Conservation (phyloP, 1,140 invertebrate species). For the Drosophila nannoptera region DNA sequence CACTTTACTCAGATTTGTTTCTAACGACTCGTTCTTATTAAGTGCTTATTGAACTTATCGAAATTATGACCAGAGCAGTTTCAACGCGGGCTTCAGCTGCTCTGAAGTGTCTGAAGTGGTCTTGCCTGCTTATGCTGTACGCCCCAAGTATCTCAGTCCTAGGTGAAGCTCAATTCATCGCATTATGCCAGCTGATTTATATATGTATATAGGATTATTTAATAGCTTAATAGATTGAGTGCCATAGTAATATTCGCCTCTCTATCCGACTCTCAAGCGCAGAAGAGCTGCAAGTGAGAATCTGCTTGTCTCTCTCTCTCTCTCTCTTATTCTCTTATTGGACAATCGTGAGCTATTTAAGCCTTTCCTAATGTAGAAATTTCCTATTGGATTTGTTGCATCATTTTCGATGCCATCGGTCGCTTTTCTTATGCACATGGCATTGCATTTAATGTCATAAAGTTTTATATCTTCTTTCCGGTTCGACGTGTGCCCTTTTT, state of each 20-base stretch:
- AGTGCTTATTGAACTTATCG: neutral
- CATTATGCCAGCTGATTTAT: too few relatives aligned
- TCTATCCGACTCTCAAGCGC: too few relatives aligned
- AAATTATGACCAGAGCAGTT: too few relatives aligned
- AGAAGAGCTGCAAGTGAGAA: too few relatives aligned
- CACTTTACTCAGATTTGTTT: neutral
- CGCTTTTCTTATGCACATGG: neutral
- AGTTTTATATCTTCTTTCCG: neutral
- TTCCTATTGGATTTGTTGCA: neutral
- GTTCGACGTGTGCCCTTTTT: neutral
- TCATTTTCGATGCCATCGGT: neutral
- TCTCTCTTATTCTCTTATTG: neutral
- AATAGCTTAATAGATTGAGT: too few relatives aligned
- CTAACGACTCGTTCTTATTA: neutral
- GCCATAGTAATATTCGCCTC: too few relatives aligned
- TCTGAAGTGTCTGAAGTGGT: too few relatives aligned
- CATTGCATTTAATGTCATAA: conserved; percentile 11
- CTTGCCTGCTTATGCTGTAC: too few relatives aligned
- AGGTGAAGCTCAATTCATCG: too few relatives aligned
- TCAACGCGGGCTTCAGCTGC: too few relatives aligned
- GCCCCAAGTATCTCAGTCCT: too few relatives aligned
- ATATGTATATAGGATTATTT: too few relatives aligned
- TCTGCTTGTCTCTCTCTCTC: neutral
- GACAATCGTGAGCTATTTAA: neutral
- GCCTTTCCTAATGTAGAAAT: neutral